Conservation (phyloP, 2,113 vertebrate genomes). For the Anser brachyrhynchus region DNA sequence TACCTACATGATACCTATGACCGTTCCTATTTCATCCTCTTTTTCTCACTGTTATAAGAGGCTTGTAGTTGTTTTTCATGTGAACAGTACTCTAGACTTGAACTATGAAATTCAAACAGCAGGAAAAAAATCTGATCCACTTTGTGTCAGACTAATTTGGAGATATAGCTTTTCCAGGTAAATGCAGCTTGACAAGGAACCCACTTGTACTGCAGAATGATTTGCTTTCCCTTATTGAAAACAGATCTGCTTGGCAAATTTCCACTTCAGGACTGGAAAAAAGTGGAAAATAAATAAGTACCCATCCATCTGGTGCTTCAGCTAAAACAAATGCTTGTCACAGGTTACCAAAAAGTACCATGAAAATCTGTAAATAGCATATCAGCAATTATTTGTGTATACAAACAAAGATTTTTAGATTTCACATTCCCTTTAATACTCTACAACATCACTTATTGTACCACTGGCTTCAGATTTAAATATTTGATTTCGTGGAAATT, state of each 20-base stretch:
- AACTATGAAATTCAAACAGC: not conserved
- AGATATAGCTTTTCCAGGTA: not conserved
- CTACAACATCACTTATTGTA: not conserved
- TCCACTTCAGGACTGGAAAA: not conserved
- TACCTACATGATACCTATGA: not conserved
- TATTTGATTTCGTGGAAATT: not conserved
- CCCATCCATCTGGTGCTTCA: not conserved
- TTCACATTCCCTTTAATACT: not conserved
- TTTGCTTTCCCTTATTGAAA: not conserved
- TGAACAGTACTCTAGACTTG: conserved; percentile 22
- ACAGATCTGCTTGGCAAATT: not conserved
- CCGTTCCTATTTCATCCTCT: not conserved
- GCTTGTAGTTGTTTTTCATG: conserved; percentile 20
- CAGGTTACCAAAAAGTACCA: not conserved
- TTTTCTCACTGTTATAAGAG: conserved; percentile 6
- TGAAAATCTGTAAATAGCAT: not conserved
- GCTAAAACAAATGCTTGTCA: not conserved
- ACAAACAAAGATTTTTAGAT: not conserved
- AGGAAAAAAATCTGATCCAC: not conserved
- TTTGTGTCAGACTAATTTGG: conserved; percentile 8
- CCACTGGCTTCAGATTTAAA: not conserved
- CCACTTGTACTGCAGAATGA: not conserved
- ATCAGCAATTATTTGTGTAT: not conserved
- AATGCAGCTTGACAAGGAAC: not conserved
- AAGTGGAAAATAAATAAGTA: not conserved